These are phyloP conservation scores for Smittia aterrima DNA, from an alignment of 2,888 invertebrate species.

Conservation along the genomic window DNA sequence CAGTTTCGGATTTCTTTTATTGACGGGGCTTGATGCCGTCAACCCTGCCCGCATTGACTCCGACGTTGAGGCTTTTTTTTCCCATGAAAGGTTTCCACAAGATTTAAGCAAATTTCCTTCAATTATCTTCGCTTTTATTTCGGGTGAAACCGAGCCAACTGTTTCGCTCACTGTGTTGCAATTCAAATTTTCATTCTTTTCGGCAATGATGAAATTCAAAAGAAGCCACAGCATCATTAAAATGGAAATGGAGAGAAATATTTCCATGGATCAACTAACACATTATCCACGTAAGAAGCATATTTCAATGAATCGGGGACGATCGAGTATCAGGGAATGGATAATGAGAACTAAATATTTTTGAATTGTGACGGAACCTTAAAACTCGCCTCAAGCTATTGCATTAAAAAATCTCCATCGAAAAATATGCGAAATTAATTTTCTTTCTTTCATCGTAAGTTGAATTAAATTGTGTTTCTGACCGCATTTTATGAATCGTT, in stretches of 20 bases:
- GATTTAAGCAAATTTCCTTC: slow-evolving; percentile 37
- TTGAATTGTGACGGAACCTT: too few relatives aligned
- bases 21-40: neutral
- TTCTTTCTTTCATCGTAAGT: slow-evolving; percentile 12
- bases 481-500: slow-evolving; percentile 6
- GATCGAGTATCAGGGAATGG: too few relatives aligned
- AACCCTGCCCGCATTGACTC: neutral
- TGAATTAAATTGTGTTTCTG: slow-evolving; percentile 18
- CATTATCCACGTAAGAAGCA: neutral
- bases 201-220: neutral
- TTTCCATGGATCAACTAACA: slow-evolving; percentile 6
- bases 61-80: neutral
- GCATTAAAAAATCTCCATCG: neutral
- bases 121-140: slow-evolving; percentile 21
- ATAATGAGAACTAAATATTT: too few relatives aligned
- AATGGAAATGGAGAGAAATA: neutral
- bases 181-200: neutral
- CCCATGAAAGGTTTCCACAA: neutral
- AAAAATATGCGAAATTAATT: slow-evolving; percentile 39
- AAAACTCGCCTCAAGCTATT: too few relatives aligned
- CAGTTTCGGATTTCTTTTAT: neutral
- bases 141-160: neutral
- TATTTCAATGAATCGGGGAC: too few relatives aligned
- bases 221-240: slow-evolving; percentile 10
- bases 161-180: neutral